Evolutionary conservation across 2,113 vertebrate species (phyloP).

Genomic region (Indicator indicator): DNA sequence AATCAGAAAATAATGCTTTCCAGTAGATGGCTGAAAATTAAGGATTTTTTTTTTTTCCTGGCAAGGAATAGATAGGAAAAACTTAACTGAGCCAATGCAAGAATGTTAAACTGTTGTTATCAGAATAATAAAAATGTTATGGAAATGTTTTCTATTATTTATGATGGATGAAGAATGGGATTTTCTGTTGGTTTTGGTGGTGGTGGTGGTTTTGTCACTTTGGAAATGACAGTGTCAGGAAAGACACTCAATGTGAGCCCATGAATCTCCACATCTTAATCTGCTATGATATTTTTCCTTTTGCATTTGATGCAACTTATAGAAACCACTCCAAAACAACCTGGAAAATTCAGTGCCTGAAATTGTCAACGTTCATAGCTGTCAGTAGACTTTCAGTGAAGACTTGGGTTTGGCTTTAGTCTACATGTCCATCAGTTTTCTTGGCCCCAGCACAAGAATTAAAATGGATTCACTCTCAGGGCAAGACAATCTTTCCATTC

Average conservation of each 20-base stretch:
- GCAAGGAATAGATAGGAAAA: constrained; percentile 57
- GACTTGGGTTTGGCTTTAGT: background rate
- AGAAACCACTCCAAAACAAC: background rate
- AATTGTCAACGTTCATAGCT: background rate
- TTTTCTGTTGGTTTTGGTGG: background rate
- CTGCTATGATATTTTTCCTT: background rate
- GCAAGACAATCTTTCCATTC: background rate
- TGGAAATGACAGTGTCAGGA: background rate
- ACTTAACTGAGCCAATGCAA: constrained; percentile 36
- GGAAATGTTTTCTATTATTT: constrained; percentile 24
- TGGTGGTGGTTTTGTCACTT: background rate
- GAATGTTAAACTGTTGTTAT: constrained; percentile 65
- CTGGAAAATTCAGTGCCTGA: background rate
- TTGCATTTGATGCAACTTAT: background rate
- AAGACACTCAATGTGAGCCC: background rate
- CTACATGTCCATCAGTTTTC: background rate
- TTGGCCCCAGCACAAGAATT: background rate
- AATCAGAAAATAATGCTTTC: constrained; percentile 16
- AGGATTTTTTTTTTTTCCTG: constrained; percentile 16
- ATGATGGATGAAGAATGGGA: background rate
- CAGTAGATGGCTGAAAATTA: constrained; percentile 30
- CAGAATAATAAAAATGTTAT: constrained; percentile 62
- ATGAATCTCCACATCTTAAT: background rate
- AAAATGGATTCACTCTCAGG: constrained; percentile 6
- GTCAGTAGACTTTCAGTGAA: background rate